These are phyloP conservation scores for Gouania willdenowi DNA, from an alignment of 2,797 vertebrate genomes.

Conservation along the genomic window DNA sequence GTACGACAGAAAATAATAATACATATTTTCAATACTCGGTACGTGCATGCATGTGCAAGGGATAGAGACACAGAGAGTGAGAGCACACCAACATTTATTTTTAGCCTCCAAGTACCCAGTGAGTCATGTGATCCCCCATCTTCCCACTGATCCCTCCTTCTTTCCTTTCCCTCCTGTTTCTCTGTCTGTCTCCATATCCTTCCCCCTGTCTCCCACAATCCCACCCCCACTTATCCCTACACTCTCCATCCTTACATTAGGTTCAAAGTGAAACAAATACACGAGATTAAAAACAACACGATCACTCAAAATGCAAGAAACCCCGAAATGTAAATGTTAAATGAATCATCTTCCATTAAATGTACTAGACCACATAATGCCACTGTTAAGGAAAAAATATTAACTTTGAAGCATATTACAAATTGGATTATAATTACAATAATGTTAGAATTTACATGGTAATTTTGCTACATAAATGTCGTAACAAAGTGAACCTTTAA, in stretches of 20 bases:
- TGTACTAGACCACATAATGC: no score
- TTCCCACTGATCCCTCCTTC: conserved; percentile 40
- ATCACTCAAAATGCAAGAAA: no score
- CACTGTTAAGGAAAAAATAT: no score
- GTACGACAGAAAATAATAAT: conserved; percentile 25
- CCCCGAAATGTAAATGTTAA: no score
- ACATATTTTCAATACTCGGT: conserved; percentile 16
- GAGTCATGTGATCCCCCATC: conserved; percentile 70
- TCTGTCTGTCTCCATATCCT: conserved; percentile 19
- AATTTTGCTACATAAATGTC: no score
- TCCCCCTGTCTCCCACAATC: conserved; percentile 8
- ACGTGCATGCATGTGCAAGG: not conserved
- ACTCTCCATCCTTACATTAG: conserved; percentile 5
- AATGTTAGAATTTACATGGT: no score
- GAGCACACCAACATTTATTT: conserved; percentile 68
- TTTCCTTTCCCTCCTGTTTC: conserved; percentile 20
- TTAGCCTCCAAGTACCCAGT: conserved; percentile 64
- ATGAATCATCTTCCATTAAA: no score
- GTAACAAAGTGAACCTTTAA: no score
- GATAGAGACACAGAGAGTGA: conserved; percentile 36
- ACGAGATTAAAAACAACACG: not conserved
- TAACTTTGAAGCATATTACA: no score
- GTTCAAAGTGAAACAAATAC: conserved; percentile 13
- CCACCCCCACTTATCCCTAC: conserved; percentile 6
- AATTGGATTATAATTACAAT: no score